Conservation (phyloP, 2,888 invertebrate genomes). For the Lottia gigantea region DNA sequence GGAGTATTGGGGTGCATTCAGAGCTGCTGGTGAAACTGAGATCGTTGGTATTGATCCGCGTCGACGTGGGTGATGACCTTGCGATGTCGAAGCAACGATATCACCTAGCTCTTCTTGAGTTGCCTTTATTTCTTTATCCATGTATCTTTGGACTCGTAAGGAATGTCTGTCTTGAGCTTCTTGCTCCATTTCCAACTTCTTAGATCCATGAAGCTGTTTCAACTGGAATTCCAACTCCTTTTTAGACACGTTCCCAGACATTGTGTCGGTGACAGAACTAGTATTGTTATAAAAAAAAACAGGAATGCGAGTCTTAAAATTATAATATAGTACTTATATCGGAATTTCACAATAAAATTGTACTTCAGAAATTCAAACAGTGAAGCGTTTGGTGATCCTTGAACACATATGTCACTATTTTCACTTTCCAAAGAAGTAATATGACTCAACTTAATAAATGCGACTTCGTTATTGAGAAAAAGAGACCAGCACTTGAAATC, state of each 20-base stretch:
- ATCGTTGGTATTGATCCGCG: conserved; percentile 3
- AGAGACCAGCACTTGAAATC: too few relatives aligned
- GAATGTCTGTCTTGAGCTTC: background rate
- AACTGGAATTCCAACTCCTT: background rate
- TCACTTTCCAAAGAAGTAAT: too few relatives aligned
- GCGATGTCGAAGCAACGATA: background rate
- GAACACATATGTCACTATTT: too few relatives aligned
- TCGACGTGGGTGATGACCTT: background rate
- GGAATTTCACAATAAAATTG: too few relatives aligned
- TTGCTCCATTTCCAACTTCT: background rate
- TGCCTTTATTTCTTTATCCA: background rate
- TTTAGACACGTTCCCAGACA: background rate
- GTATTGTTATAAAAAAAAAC: too few relatives aligned
- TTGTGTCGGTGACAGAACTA: background rate
- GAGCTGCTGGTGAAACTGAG: background rate
- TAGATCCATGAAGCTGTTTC: background rate
- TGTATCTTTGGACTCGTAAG: background rate
- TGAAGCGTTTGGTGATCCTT: too few relatives aligned
- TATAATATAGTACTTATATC: too few relatives aligned
- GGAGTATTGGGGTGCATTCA: background rate
- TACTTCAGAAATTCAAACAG: too few relatives aligned
- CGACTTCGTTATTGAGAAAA: too few relatives aligned
- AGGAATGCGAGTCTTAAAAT: too few relatives aligned
- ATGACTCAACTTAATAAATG: too few relatives aligned
- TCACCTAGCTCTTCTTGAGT: background rate